Base-by-base conservation (phyloP, 2,888 invertebrate genomes). In the Monopis laevigella region DNA sequence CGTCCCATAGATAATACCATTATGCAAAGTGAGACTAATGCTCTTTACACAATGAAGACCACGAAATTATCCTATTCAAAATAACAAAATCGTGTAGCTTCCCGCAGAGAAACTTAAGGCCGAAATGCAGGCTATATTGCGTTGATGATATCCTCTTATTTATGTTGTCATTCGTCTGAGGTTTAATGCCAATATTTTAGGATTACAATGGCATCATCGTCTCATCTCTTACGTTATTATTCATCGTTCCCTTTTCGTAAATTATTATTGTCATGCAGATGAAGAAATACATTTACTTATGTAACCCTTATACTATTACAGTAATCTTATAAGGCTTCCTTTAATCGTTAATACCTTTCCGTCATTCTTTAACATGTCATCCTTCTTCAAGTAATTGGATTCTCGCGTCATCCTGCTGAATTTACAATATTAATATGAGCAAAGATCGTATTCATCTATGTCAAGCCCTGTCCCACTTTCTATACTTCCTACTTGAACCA, bases 401-500 rank as follows among this genome's bases (percentile, higher is more conserved):
- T 36, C 21, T 36, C 36, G 21, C 36, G 13, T 21, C 19, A 12
- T 36, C 36, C 36, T 13, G 13, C 36, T 36, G 19, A 36, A 19
- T 32, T 14, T 32, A 32, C 36, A 5, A 21, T 36, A 36, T 36
- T 36, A 36, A 36, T n/a, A n/a, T n/a, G n/a, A n/a, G n/a, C n/a
- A n/a, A n/a, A n/a, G n/a, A n/a, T n/a, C n/a, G n/a, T n/a, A n/a
- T n/a, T n/a, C n/a, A n/a, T 36, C 36, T 19, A 18, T 21, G 36
- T 36, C 36, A 16, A 28, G 47, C 54, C 52, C 51, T 53, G 49
- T 40, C 44, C 49, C 44, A 51, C 53, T 56, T 54, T 54, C 53
- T 51, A 36, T 13, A 32, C 32, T 55, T 49, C 44, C 34, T 16
- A 36, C 35, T 40, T 45, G 53, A 46, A 54, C 53, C 38, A 55